Evolutionary conservation across 2,888 invertebrate species (phyloP).

Genomic region (Oasisia sp.): DNA sequence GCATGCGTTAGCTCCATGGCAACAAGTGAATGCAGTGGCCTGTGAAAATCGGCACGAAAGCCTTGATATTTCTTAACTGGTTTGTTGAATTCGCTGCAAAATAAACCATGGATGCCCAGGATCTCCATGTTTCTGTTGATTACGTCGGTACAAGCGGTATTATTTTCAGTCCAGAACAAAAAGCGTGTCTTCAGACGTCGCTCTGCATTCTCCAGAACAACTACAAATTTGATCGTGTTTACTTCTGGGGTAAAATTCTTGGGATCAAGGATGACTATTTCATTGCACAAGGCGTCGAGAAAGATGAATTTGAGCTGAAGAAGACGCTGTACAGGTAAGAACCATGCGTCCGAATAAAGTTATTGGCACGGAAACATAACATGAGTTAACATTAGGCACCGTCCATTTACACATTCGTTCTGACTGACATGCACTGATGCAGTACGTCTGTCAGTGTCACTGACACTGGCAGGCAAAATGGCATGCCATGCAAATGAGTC

Average conservation of each 20-base stretch:
- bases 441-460: too few relatives aligned
- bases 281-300: constrained; percentile 81
- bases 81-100: background rate
- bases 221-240: constrained; percentile 83
- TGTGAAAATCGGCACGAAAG: constrained; percentile 3
- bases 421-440: too few relatives aligned
- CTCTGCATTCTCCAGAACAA: constrained; percentile 82
- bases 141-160: constrained; percentile 75
- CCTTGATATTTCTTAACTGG: background rate
- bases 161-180: constrained; percentile 79
- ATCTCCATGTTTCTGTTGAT: constrained; percentile 70
- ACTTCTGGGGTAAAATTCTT: constrained; percentile 87
- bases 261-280: constrained; percentile 83
- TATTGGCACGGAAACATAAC: background rate
- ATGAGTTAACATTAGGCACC: background rate
- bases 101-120: constrained; percentile 70
- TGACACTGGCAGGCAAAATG: too few relatives aligned
- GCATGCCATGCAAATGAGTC: too few relatives aligned
- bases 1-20: constrained; percentile 17
- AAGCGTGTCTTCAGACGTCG: constrained; percentile 77
- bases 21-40: background rate
- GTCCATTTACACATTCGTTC: too few relatives aligned
- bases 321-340: constrained; percentile 80
- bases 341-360: background rate
- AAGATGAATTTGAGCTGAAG: constrained; percentile 78